These are phyloP conservation scores for Megalurothrips usitatus DNA, from an alignment of 2,888 invertebrate species.

Conservation along the genomic window DNA sequence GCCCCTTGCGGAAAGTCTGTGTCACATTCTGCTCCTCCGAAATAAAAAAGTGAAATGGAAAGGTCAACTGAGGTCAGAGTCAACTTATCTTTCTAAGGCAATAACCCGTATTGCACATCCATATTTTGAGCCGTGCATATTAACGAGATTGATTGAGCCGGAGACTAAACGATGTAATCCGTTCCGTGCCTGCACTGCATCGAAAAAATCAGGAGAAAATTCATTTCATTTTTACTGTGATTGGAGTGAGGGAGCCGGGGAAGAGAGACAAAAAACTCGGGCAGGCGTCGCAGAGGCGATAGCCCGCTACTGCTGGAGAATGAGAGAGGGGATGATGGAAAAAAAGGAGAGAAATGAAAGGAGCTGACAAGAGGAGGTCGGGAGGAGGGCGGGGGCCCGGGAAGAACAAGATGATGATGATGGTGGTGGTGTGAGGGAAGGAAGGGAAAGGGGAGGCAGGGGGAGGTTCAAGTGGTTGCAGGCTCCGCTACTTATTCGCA, in stretches of 20 bases:
- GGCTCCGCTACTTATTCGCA: neutral
- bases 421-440: neutral
- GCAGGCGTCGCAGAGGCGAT: neutral
- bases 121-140: too few species aligned
- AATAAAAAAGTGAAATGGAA: neutral
- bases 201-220: too few species aligned
- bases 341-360: neutral
- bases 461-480: constrained; percentile 26
- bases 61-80: too few species aligned
- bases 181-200: too few species aligned
- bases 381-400: neutral
- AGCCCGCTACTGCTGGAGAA: neutral
- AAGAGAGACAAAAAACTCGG: too few species aligned
- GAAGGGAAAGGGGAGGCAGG: neutral
- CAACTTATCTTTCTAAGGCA: too few species aligned
- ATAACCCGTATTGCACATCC: too few species aligned
- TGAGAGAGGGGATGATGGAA: neutral
- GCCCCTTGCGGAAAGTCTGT: neutral
- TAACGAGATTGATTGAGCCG: too few species aligned
- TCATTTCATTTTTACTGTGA: too few species aligned
- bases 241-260: too few species aligned
- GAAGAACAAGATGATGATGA: neutral
- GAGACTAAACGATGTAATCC: too few species aligned
- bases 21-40: neutral
- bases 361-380: neutral